Base-by-base conservation (phyloP, 2,888 invertebrate species). In the Euplagia quadripunctaria region DNA sequence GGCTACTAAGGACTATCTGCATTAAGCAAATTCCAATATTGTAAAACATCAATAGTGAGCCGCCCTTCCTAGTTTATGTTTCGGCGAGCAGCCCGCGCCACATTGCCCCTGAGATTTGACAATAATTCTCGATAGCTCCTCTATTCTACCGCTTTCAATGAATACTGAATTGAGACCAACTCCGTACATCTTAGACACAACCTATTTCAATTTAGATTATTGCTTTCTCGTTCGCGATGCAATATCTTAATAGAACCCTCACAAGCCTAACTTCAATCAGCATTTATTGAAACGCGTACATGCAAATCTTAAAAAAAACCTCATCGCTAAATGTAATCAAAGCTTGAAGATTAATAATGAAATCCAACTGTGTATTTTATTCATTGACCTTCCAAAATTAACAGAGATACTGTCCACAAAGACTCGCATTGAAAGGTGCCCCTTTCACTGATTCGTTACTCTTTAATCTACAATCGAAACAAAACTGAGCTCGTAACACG, bases 381-480 rank as follows among this genome's bases (percentile, higher is more conserved):
- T 94, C 93, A 94, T 94, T 92, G 94, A 94, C 93, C 93, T 93
- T 87, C 86, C 89, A 82, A 93, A 95, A 94, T 95, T 94, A 94
- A 93, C 92, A 90, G 92, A 92, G 94, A 94, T 95, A 94, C 92
- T 91, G 85, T 83, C 88, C 84, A 94, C 93, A 94, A 94, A 94
- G 91, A 91, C 84, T 74, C 86, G 83, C 85, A 91, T 91, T 92
- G 90, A 94, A 93, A 93, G 92, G 92, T 91, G 78, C 88, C 91
- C 93, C 90, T 92, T 93, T 93, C 90, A 90, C 88, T 88, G 91
- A 94, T 91, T 89, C 91, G 90, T 92, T 89, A 94, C 94, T 94
- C 94, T 94, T 94, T 94, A 95, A 95, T 94, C 94, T 94, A 91
- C 89, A 90, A 93, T 93, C 93, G 94, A 94, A 95, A 95, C 95